Evolutionary conservation across 2,888 invertebrate genomes (phyloP).

Genomic region (Scaptomyza caliginosa): DNA sequence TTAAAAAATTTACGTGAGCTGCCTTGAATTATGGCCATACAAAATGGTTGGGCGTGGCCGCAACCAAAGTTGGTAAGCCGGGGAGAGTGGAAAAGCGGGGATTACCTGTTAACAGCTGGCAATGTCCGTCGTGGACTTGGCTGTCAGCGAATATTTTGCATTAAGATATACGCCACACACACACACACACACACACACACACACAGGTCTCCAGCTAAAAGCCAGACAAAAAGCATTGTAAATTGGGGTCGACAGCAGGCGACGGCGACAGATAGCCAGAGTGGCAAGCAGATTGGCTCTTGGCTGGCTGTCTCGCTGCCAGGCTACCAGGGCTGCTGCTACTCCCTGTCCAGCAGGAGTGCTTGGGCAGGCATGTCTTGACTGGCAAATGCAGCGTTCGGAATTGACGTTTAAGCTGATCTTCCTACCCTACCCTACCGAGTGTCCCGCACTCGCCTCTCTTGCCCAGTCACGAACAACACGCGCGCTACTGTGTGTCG

Average conservation of each 20-base stretch:
- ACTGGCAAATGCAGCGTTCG: slow-evolving; percentile 60
- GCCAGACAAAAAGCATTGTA: slow-evolving; percentile 74
- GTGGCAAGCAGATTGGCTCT: slow-evolving; percentile 74
- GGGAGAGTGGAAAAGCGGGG: slow-evolving; percentile 7
- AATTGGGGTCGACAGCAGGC: slow-evolving; percentile 73
- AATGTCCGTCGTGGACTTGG: slow-evolving; percentile 20
- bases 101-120: slow-evolving; percentile 70
- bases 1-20: slow-evolving; percentile 77
- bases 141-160: slow-evolving; percentile 53
- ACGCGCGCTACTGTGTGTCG: slow-evolving; percentile 42
- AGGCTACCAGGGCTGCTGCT: slow-evolving; percentile 18
- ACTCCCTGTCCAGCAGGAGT: slow-evolving; percentile 10
- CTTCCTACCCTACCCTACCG: background rate
- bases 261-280: slow-evolving; percentile 58
- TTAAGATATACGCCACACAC: slow-evolving; percentile 62
- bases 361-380: slow-evolving; percentile 13
- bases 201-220: slow-evolving; percentile 20
- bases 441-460: background rate
- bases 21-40: slow-evolving; percentile 61
- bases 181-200: slow-evolving; percentile 45
- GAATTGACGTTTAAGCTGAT: slow-evolving; percentile 67
- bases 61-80: background rate
- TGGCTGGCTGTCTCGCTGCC: slow-evolving; percentile 45
- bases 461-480: slow-evolving; percentile 11
- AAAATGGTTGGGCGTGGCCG: slow-evolving; percentile 25